A percentile compares a stretch with the other conserved stretches of the same genome.
Conservation (phyloP, 2,113 vertebrate species). For the Myotis lucifugus region DNA sequence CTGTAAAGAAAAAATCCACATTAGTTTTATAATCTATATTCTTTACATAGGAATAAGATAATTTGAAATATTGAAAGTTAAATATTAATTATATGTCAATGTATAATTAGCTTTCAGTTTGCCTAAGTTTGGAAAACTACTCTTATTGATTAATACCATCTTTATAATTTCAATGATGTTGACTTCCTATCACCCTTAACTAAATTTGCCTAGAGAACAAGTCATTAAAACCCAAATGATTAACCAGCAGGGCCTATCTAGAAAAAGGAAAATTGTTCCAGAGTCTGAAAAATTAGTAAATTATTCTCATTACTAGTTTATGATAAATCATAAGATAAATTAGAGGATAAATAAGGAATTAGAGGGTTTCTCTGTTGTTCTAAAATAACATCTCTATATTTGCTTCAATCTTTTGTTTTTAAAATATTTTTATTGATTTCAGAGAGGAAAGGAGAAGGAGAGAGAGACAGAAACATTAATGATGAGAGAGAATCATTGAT, state of each 20-base stretch:
- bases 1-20: neutral
- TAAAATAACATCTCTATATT: slow-evolving; percentile 1
- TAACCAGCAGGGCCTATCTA: neutral
- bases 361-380: neutral
- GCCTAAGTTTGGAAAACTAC: neutral
- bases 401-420: neutral
- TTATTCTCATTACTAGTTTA: neutral
- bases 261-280: neutral
- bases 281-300: neutral
- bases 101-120: neutral
- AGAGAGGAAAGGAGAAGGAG: no score
- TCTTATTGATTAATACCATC: neutral
- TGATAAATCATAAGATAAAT: neutral
- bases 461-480: no score
- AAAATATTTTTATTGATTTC: no score
- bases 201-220: neutral
- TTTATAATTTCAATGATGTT: neutral
- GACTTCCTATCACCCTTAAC: neutral
- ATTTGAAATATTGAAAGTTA: neutral
- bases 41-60: neutral
- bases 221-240: neutral
- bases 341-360: neutral
- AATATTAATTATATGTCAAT: neutral
- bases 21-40: neutral
- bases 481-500: no score